These are phyloP conservation scores for Clamator glandarius DNA, from an alignment of 2,797 vertebrate genomes.

Conservation along the genomic window DNA sequence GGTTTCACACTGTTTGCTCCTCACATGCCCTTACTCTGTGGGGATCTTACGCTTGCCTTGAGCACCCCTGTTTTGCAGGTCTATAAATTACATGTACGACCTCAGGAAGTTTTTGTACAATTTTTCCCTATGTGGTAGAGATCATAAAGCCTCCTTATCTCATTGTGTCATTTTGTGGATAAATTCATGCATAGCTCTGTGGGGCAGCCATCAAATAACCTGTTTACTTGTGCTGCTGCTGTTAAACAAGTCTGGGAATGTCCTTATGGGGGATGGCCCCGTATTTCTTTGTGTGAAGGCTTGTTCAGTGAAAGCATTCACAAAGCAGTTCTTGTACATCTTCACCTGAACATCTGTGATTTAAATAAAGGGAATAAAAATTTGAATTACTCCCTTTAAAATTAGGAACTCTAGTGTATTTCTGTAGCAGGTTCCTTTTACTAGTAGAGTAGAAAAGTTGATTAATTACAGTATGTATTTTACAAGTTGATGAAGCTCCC, in stretches of 20 bases:
- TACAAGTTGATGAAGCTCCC: not conserved
- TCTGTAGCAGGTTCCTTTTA: not conserved
- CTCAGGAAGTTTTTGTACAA: not conserved
- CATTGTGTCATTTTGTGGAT: not conserved
- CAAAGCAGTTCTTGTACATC: not conserved
- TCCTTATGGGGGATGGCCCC: not conserved
- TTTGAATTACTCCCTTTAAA: not conserved
- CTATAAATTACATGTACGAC: not conserved
- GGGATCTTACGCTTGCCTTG: fast-evolving
- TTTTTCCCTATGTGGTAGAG: not conserved
- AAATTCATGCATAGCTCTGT: not conserved
- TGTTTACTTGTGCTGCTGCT: not conserved
- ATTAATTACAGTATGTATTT: not conserved
- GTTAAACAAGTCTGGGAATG: not conserved
- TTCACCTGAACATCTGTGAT: not conserved
- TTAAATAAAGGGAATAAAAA: not conserved
- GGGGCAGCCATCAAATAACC: not conserved
- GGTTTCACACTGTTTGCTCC: not conserved
- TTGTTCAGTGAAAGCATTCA: not conserved
- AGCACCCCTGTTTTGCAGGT: not conserved
- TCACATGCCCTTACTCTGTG: not conserved
- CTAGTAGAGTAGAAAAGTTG: not conserved
- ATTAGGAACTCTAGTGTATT: fast-evolving
- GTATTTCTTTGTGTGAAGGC: not conserved
- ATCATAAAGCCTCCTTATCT: not conserved